phyloP scores from a whole-genome alignment of 1,140 invertebrate species.

The Cotesia typhae region DNA sequence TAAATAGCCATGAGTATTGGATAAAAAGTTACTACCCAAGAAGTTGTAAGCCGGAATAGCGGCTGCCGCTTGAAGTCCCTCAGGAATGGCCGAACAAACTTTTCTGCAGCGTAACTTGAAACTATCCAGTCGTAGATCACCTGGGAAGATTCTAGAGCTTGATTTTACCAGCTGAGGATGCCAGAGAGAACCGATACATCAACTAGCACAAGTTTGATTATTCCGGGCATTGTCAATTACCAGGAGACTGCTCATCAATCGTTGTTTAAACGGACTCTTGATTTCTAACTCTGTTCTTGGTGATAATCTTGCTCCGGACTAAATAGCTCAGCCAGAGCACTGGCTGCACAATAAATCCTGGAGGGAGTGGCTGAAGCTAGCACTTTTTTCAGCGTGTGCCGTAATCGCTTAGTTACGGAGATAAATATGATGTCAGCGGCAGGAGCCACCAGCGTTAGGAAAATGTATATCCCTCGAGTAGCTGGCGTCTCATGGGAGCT shows the following conservation, averaged over 20 bases:
- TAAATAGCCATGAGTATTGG: slow-evolving; percentile 54
- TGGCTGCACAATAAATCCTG: slow-evolving; percentile 37
- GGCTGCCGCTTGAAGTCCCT: slow-evolving; percentile 49
- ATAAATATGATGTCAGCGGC: slow-evolving; percentile 59
- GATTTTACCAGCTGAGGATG: slow-evolving; percentile 44
- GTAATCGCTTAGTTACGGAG: slow-evolving; percentile 58
- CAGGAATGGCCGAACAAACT: slow-evolving; percentile 53
- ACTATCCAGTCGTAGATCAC: slow-evolving; percentile 57
- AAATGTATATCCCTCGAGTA: slow-evolving; percentile 46
- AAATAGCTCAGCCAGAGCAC: slow-evolving; percentile 1
- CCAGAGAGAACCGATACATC: not conserved
- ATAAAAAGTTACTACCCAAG: not conserved
- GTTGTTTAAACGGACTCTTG: not conserved
- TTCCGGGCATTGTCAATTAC: slow-evolving; percentile 20
- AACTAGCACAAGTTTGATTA: slow-evolving; percentile 22
- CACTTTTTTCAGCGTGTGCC: slow-evolving; percentile 37
- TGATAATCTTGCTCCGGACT: too few species aligned
- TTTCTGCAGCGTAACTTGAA: slow-evolving; percentile 62
- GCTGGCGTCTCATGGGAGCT: slow-evolving; percentile 21
- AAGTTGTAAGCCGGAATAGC: not conserved
- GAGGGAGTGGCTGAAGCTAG: not conserved
- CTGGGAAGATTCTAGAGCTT: slow-evolving; percentile 36
- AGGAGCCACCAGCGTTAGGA: slow-evolving; percentile 50
- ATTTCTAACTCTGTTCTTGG: too few species aligned
- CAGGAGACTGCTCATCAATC: slow-evolving; percentile 18